Evolutionary conservation across 2,113 vertebrate species (phyloP), one percentile per base, ranked within the genome.

Genomic region (Malurus elegans): DNA sequence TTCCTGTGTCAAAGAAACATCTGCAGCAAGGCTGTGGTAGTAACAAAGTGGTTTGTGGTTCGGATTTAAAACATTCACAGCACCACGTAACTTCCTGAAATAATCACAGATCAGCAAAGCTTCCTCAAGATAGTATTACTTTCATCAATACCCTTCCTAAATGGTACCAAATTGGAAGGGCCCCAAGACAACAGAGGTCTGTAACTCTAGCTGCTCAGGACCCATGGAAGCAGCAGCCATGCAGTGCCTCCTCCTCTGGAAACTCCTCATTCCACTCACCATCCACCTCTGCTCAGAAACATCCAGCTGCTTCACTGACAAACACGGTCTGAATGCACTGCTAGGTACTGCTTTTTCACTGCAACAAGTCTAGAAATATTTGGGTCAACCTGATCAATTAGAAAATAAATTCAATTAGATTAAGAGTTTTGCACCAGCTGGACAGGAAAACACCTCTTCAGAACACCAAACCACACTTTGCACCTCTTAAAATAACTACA

Each of bases 31-130:
- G 58, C 19, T 8, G 2, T 54, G 62, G 58, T 32, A 65, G 34
- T 32, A 50, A 91, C 36, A 86, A 87, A 89, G 82, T 48, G 81
- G 91, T 96, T 86, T 95, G 94, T 85, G 92, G 92, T 92, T 94
- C 93, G 86, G 54, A 85, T 71, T 73, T 31, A 66, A 95, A 54
- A 80, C 31, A 40, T 16, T 40, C 38, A 73, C 3, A 76, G 64
- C 40, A 82, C 85, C 88, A 85, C 58, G 57, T 15, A 88, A 83
- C 90, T 95, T 93, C 96, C 91, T 92, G 90, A 94, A 88, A 88
- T 48, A 79, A 83, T 86, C 90, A 71, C 53, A 69, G 66, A 83
- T 81, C 65, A 85, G 90, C 45, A 83, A 73, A 79, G 24, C 61
- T 91, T 93, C 86, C 75, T 86, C 74, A n/a, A 53, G 61, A 84